Evolutionary conservation across 2,113 vertebrate species (phyloP), one percentile per base, ranked within the genome.

Genomic region (Mixornis gularis): DNA sequence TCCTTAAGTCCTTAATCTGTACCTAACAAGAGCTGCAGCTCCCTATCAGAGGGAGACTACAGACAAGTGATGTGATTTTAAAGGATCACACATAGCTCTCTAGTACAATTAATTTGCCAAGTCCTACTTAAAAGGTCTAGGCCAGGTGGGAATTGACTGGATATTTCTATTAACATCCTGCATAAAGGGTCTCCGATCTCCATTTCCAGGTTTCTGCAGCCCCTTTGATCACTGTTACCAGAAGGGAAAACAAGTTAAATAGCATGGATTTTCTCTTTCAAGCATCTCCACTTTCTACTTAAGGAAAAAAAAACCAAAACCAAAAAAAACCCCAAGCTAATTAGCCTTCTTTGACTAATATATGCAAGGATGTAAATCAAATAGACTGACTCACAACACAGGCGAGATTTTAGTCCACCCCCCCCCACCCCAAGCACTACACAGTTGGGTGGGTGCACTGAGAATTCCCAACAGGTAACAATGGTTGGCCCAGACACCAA

Each of bases 181-280:
- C 70, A 87, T 93, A 91, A 94, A 91, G 43, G 62, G 74, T 62
- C 79, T 95, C 95, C 86, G 82, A 94, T 96, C 78, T 91, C 78
- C 48, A 63, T 73, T 91, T 92, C 89, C 78, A 93, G 65, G 70
- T 87, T 92, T 92, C 77, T 93, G 77, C 62, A 87, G 53, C 12
- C 81, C 53, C 73, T 95, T 89, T 94, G 78, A 92, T 95, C 91
- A 70, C 63, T 63, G 53, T 73, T 91, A 87, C 80, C 78, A 94
- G 70, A 30, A 91, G 87, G 92, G 79, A 94, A 85, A 87, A 82
- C 40, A 76, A 85, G 82, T 86, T 90, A 82, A 82, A 72, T 38
- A 82, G 70, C 63, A 84, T 30, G 66, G 86, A 79, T 94, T 93
- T 93, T 85, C 65, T 77, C 72, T 92, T 94, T 87, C 49, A 92